These are phyloP conservation scores for Clinocottus analis DNA, from an alignment of 2,113 vertebrate species.

Conservation along the genomic window DNA sequence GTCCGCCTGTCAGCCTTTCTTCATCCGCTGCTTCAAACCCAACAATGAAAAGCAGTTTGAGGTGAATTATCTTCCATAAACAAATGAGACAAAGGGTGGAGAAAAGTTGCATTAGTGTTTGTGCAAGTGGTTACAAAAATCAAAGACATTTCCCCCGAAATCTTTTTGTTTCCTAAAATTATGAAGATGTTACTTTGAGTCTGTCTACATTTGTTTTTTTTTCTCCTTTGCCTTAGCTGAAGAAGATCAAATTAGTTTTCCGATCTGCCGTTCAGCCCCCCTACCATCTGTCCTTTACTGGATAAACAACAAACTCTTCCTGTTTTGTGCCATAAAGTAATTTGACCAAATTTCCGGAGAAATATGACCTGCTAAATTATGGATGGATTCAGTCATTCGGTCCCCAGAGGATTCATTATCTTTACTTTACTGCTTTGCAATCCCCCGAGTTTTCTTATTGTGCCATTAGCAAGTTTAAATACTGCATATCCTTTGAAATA, in stretches of 20 bases:
- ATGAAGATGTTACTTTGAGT: background rate
- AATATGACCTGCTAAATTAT: background rate
- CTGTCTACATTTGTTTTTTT: background rate
- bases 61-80: constrained; percentile 78
- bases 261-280: background rate
- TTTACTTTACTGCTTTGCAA: too few species aligned
- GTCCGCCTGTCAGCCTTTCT: constrained; percentile 90
- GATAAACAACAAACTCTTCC: constrained; percentile 9
- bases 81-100: background rate
- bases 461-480: background rate
- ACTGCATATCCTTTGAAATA: background rate
- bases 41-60: constrained; percentile 91
- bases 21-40: constrained; percentile 97
- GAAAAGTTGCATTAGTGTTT: background rate
- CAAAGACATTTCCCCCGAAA: background rate
- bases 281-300: background rate
- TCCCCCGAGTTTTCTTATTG: background rate
- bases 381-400: background rate
- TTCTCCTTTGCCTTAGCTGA: background rate
- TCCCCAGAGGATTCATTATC: background rate
- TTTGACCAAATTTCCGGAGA: constrained; percentile 11
- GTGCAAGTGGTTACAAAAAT: background rate
- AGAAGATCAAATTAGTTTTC: background rate
- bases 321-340: constrained; percentile 39
- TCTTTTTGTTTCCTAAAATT: background rate